Conservation (phyloP, 1,140 invertebrate species). For the Pseudobourletiella spinata region DNA sequence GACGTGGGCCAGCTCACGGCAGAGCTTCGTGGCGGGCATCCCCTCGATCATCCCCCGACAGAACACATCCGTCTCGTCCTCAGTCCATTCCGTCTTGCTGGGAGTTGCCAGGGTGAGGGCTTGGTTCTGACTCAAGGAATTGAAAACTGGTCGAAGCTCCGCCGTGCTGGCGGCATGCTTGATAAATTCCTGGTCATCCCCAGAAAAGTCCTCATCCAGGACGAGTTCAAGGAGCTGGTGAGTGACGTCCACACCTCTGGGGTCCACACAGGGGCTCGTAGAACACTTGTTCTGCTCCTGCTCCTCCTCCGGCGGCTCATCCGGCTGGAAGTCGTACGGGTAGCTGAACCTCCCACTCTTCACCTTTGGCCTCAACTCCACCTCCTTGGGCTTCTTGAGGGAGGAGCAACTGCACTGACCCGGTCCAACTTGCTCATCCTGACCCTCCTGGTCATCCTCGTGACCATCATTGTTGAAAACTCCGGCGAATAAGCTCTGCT, state of each 20-base stretch:
- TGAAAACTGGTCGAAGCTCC: slow-evolving; percentile 24
- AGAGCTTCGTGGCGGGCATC: slow-evolving; percentile 31
- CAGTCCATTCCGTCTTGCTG: slow-evolving; percentile 5
- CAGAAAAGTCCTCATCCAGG: slow-evolving; percentile 32
- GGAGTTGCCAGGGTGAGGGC: background rate
- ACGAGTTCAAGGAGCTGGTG: slow-evolving; percentile 27
- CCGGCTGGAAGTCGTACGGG: slow-evolving; percentile 28
- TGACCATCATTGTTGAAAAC: slow-evolving; percentile 24
- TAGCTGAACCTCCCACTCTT: slow-evolving; percentile 15
- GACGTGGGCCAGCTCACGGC: slow-evolving; percentile 28
- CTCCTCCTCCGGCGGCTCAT: slow-evolving; percentile 28
- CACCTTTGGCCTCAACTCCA: slow-evolving; percentile 24
- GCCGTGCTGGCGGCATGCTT: background rate
- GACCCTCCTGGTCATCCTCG: slow-evolving; percentile 18
- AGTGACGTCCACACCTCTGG: slow-evolving; percentile 32
- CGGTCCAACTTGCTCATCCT: slow-evolving; percentile 18
- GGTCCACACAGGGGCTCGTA: slow-evolving; percentile 30
- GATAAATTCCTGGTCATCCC: slow-evolving; percentile 22
- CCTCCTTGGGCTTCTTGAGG: slow-evolving; percentile 23
- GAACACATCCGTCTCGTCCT: slow-evolving; percentile 32
- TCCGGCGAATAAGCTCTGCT: slow-evolving; percentile 34
- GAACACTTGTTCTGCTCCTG: slow-evolving; percentile 21
- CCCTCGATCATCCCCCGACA: slow-evolving; percentile 33
- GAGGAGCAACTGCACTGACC: slow-evolving; percentile 34
- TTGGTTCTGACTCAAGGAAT: background rate